phyloP scores from a whole-genome alignment of 37 sponge, comb jelly and placozoan genomes.

The Haliclona indistincta region DNA sequence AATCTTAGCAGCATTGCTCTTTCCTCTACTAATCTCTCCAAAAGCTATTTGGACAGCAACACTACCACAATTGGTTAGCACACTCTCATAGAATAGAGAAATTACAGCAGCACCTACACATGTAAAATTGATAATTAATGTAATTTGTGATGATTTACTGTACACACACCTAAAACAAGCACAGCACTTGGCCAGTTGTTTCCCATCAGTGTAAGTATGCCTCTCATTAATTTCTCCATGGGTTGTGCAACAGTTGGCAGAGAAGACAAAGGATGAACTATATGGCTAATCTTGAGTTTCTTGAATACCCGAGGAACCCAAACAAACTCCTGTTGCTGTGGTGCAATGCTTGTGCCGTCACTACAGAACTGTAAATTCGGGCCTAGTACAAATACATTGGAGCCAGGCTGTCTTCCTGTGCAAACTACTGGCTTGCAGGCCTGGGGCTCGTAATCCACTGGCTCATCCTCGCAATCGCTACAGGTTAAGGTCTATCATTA shows the following conservation, averaged over 20 bases:
- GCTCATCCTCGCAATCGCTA: background rate
- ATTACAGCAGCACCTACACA: conserved; percentile 2
- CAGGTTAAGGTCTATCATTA: background rate
- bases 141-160: background rate
- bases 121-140: background rate
- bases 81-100: conserved; percentile 10
- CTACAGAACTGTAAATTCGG: conserved; percentile 5
- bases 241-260: conserved; percentile 12
- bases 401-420: conserved; percentile 18
- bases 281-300: background rate
- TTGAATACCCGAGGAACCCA: background rate
- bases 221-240: background rate
- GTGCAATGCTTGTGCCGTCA: conserved; percentile 1
- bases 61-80: conserved; percentile 6
- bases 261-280: background rate
- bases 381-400: conserved; percentile 15
- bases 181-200: background rate
- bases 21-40: conserved; percentile 18
- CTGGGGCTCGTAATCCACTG: background rate
- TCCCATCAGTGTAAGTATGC: background rate
- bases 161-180: conserved; percentile 10
- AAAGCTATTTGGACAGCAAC: conserved; percentile 20
- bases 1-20: conserved; percentile 7
- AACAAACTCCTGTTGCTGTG: conserved; percentile 4
- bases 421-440: conserved; percentile 23